Conservation (phyloP, 1,140 invertebrate genomes). For the Drosophila punjabiensis region DNA sequence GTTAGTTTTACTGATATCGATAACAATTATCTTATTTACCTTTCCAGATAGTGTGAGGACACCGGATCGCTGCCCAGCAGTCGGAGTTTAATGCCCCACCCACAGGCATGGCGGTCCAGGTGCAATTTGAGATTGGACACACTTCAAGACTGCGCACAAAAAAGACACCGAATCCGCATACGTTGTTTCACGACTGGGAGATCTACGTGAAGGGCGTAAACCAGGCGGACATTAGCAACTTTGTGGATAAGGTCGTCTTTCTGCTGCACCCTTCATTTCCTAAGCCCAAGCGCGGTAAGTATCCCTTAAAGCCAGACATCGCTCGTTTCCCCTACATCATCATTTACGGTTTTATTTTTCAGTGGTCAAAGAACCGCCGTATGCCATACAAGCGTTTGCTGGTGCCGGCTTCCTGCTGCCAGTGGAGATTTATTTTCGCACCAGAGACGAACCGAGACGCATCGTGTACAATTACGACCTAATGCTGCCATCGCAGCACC, state of each 20-base stretch:
- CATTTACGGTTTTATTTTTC: slow-evolving; percentile 73
- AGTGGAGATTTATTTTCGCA: slow-evolving; percentile 96
- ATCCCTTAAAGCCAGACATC: neutral
- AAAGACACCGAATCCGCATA: slow-evolving; percentile 90
- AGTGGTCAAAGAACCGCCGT: slow-evolving; percentile 97
- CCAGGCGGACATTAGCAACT: slow-evolving; percentile 93
- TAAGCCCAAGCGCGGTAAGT: slow-evolving; percentile 93
- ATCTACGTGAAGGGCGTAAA: slow-evolving; percentile 96
- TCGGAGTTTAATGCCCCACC: slow-evolving; percentile 51
- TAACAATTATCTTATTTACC: neutral
- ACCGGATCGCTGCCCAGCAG: slow-evolving; percentile 19
- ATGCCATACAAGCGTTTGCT: slow-evolving; percentile 94
- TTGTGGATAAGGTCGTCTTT: slow-evolving; percentile 98
- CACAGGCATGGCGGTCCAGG: slow-evolving; percentile 90
- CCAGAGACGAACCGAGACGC: slow-evolving; percentile 96
- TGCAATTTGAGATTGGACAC: slow-evolving; percentile 97
- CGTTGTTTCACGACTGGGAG: slow-evolving; percentile 99
- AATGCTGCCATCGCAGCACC: slow-evolving; percentile 91
- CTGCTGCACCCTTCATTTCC: slow-evolving; percentile 96
- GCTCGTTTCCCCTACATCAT: neutral
- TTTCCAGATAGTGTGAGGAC: slow-evolving; percentile 29
- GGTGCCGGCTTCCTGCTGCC: slow-evolving; percentile 97
- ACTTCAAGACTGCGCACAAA: slow-evolving; percentile 92
- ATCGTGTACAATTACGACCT: slow-evolving; percentile 95
- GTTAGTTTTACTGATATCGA: neutral